A percentile compares a stretch with the other conserved stretches of the same genome.
Evolutionary conservation across 92 coral and sea anemone species (phyloP).

Genomic region (Actinostola sp.): DNA sequence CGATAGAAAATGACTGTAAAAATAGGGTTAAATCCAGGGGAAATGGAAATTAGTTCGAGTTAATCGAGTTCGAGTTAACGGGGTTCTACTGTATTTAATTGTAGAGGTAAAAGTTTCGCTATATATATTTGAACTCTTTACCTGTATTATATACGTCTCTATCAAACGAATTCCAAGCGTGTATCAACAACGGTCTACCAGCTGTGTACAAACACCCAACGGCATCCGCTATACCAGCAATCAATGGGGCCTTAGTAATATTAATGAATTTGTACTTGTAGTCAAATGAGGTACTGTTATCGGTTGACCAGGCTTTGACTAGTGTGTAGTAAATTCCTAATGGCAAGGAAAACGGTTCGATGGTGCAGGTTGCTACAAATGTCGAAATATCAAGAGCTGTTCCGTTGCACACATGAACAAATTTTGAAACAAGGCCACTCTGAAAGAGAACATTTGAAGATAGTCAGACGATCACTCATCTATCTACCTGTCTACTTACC

Average conservation of each 20-base stretch:
- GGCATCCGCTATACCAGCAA: background rate
- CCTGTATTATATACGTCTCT: background rate
- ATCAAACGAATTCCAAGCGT: conserved; percentile 9
- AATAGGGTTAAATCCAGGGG: too few species aligned
- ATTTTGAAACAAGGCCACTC: background rate
- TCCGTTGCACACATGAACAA: background rate
- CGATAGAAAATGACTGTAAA: too few species aligned
- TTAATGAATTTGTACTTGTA: conserved; percentile 7
- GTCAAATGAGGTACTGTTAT: background rate
- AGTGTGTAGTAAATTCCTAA: background rate
- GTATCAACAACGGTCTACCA: background rate
- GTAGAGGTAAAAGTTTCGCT: too few species aligned
- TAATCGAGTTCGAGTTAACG: too few species aligned
- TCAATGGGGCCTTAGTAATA: background rate
- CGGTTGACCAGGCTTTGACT: background rate
- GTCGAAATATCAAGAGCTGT: background rate
- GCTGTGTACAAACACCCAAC: background rate
- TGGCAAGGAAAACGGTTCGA: background rate
- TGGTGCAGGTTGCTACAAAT: background rate
- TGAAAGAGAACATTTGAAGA: too few species aligned
- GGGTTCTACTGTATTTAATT: too few species aligned
- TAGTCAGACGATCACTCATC: too few species aligned
- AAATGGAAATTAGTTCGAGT: too few species aligned
- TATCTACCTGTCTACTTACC: too few species aligned
- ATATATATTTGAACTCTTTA: background rate